phyloP scores from a whole-genome alignment of 2,113 vertebrate species.

The Clarias gariepinus region DNA sequence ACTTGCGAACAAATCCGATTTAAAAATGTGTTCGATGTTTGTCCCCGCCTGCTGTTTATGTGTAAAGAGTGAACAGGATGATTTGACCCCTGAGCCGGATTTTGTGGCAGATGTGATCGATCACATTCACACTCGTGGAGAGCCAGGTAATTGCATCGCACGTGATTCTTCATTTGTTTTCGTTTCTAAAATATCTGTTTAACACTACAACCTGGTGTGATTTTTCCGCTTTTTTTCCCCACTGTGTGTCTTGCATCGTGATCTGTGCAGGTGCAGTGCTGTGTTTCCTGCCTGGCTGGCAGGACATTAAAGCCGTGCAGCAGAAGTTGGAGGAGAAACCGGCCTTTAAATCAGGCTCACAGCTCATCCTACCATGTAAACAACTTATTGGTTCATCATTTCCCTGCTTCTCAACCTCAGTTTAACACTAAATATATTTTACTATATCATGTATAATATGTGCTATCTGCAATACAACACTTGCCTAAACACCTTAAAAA shows the following conservation, averaged over 20 bases:
- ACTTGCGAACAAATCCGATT: too few relatives aligned
- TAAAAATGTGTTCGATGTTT: too few relatives aligned
- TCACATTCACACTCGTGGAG: conserved; percentile 81
- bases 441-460: not conserved
- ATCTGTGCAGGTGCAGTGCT: conserved; percentile 84
- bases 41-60: too few relatives aligned
- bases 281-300: conserved; percentile 97
- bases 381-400: too few relatives aligned
- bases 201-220: not conserved
- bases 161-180: not conserved
- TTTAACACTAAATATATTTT: not conserved
- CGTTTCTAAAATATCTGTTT: not conserved
- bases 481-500: not conserved
- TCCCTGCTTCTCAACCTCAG: not conserved
- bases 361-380: conserved; percentile 88
- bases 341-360: conserved; percentile 73
- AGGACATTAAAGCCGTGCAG: conserved; percentile 90
- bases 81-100: conserved; percentile 79
- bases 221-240: not conserved
- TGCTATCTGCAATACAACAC: not conserved
- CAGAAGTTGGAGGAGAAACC: conserved; percentile 79
- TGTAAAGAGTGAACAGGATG: conserved; percentile 58
- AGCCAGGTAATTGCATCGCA: conserved; percentile 76
- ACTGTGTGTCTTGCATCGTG: not conserved
- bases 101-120: conserved; percentile 86